Conservation (phyloP, 2,113 vertebrate species). For the Morphnarchus princeps region DNA sequence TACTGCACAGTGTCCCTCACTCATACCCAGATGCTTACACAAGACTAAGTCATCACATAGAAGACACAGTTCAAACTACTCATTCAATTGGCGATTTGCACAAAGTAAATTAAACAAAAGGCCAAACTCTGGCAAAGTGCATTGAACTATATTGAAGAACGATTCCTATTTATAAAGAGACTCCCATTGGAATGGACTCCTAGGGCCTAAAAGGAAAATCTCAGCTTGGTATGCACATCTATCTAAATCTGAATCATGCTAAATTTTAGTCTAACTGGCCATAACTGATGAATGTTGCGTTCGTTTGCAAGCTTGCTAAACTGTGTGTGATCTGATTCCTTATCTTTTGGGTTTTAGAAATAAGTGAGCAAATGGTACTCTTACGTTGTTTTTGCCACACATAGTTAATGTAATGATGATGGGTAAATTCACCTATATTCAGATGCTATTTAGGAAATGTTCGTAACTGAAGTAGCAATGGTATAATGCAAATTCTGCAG, state of each 20-base stretch:
- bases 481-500: neutral
- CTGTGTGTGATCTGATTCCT: neutral
- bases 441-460: neutral
- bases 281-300: neutral
- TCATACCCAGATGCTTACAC: neutral
- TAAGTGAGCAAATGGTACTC: neutral
- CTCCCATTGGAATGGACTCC: neutral
- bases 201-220: neutral
- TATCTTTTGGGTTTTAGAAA: neutral
- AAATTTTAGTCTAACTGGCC: neutral
- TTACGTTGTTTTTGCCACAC: neutral
- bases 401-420: neutral
- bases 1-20: neutral
- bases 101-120: constrained; percentile 13
- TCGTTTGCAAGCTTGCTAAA: neutral
- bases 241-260: neutral
- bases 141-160: neutral
- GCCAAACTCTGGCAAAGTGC: neutral
- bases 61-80: neutral
- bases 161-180: neutral
- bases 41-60: neutral
- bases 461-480: neutral
- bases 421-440: neutral
- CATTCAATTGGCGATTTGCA: neutral
- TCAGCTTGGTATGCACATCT: neutral